Evolutionary conservation across 92 coral and sea anemone species (phyloP).

Genomic region (Muricea muricata): DNA sequence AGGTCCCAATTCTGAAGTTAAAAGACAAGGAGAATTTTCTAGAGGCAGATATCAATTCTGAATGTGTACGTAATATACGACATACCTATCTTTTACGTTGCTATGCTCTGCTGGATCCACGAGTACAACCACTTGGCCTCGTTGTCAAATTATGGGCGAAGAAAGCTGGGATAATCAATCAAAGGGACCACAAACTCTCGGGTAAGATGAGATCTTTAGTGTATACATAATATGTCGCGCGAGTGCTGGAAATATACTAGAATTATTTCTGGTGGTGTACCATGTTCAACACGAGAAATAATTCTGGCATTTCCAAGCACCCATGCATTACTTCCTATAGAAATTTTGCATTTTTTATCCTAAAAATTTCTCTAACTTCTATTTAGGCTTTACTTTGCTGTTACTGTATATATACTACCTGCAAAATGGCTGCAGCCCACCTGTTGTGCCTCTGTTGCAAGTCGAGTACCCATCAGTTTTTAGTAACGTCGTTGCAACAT

Average conservation of each 20-base stretch:
- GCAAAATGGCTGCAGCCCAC: constrained; percentile 74
- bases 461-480: constrained; percentile 44
- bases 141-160: constrained; percentile 71
- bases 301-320: too few species aligned
- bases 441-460: constrained; percentile 63
- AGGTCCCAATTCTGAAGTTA: constrained; percentile 69
- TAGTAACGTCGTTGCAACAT: constrained; percentile 34
- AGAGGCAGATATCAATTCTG: constrained; percentile 72
- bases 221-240: too few species aligned
- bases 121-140: constrained; percentile 69
- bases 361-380: too few species aligned
- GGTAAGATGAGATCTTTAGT: constrained; percentile 35
- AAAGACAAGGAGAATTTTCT: constrained; percentile 48
- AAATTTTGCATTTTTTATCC: too few species aligned
- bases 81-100: constrained; percentile 72
- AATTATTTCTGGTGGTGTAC: too few species aligned
- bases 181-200: constrained; percentile 72
- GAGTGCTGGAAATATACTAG: too few species aligned
- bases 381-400: constrained; percentile 66
- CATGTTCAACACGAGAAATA: too few species aligned
- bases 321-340: too few species aligned
- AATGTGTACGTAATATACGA: constrained; percentile 52
- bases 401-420: constrained; percentile 66
- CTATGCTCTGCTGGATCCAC: constrained; percentile 67
- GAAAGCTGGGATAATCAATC: constrained; percentile 65